A percentile compares a stretch with the other conserved stretches of the same genome.
phyloP scores from a whole-genome alignment of 2,888 invertebrate species.

The Lissonota sp. region DNA sequence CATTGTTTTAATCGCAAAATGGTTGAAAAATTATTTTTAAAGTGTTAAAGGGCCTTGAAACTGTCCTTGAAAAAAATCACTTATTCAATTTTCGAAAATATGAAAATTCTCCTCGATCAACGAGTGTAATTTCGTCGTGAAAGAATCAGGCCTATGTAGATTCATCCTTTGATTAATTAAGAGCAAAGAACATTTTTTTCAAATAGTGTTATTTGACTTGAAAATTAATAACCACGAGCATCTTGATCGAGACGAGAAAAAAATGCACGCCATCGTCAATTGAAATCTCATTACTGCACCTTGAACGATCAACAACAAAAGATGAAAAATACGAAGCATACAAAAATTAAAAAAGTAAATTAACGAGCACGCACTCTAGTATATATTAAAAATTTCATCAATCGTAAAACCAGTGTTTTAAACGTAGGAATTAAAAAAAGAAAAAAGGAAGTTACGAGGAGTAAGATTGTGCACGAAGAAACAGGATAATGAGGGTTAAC shows the following conservation, averaged over 20 bases:
- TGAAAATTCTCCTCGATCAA: no score
- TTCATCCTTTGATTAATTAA: not conserved
- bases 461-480: not conserved
- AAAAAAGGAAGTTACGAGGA: constrained; percentile 27
- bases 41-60: no score
- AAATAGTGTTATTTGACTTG: not conserved
- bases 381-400: constrained; percentile 20
- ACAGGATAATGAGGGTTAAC: constrained; percentile 50
- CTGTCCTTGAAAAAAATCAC: no score
- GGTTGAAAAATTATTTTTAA: no score
- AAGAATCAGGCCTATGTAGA: not conserved
- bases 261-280: constrained; percentile 52
- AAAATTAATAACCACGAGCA: constrained; percentile 25
- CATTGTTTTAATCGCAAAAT: no score
- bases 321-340: not conserved
- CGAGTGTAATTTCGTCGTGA: not conserved
- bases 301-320: not conserved
- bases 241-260: constrained; percentile 28
- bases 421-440: constrained; percentile 37
- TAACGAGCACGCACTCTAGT: not conserved
- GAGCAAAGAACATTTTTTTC: not conserved
- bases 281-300: constrained; percentile 42
- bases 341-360: constrained; percentile 17
- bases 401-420: constrained; percentile 18
- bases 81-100: no score